These are phyloP conservation scores for Chironomus tepperi DNA, from an alignment of 1,140 invertebrate species.

Conservation along the genomic window DNA sequence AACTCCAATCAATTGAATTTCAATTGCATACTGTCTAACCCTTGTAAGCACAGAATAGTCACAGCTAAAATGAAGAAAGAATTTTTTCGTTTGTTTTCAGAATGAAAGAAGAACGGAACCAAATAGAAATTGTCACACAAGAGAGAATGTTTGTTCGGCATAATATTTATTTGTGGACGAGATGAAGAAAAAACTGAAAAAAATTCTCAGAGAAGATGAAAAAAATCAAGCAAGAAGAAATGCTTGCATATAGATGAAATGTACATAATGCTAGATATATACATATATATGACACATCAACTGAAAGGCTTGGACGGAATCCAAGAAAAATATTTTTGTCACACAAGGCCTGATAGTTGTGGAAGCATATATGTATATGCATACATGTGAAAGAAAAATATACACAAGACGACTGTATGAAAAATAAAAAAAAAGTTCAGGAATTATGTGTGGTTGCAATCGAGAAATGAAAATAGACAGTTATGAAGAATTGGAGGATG, in stretches of 20 bases:
- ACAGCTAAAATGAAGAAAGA: too few species aligned
- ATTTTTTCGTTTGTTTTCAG: too few species aligned
- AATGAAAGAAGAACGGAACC: neutral
- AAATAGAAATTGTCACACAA: neutral
- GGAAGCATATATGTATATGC: neutral
- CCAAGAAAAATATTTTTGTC: slow-evolving; percentile 20
- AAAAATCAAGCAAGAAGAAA: too few species aligned
- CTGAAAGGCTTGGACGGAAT: neutral
- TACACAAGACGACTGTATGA: neutral
- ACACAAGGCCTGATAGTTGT: neutral
- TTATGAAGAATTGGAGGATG: too few species aligned
- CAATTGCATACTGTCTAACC: too few species aligned
- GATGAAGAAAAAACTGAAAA: neutral
- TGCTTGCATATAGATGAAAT: too few species aligned
- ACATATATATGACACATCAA: neutral
- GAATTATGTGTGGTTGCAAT: neutral
- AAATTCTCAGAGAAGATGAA: neutral
- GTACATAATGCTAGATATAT: too few species aligned
- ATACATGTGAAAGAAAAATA: neutral
- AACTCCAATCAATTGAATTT: too few species aligned
- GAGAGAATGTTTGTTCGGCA: slow-evolving; percentile 12
- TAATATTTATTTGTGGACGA: slow-evolving; percentile 13
- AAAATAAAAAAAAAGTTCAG: too few species aligned
- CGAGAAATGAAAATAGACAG: too few species aligned
- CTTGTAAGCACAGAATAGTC: too few species aligned